phyloP scores from a whole-genome alignment of 2,797 vertebrate species.

The Melopsittacus undulatus region DNA sequence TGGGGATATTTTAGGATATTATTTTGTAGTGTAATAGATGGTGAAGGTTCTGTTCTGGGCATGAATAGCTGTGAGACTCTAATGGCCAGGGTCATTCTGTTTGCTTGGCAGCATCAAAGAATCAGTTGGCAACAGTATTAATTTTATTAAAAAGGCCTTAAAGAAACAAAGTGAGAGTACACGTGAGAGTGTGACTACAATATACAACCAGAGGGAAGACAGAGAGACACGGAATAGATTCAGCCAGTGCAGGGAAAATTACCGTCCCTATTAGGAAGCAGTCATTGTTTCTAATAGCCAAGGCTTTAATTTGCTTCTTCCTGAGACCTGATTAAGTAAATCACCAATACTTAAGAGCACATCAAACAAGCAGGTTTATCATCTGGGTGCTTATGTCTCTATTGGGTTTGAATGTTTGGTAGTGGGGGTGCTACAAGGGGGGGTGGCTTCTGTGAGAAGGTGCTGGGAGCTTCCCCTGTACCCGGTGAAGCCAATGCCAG shows the following conservation, averaged over 20 bases:
- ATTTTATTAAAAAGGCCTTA: neutral
- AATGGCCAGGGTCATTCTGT: neutral
- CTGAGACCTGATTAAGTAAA: neutral
- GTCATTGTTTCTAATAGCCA: conserved; percentile 20
- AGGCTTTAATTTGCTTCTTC: neutral
- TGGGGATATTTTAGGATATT: neutral
- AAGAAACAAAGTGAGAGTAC: neutral
- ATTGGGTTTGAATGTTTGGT: neutral
- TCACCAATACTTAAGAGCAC: neutral
- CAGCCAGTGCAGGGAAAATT: neutral
- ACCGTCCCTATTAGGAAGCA: neutral
- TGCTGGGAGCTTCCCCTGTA: neutral
- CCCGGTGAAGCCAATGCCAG: neutral
- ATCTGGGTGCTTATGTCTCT: neutral
- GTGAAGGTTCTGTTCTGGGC: neutral
- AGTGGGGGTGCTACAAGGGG: neutral
- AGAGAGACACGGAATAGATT: neutral
- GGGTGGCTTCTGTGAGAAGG: neutral
- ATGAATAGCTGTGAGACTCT: neutral
- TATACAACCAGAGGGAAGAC: neutral
- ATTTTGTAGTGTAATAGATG: neutral
- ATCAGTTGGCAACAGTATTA: neutral
- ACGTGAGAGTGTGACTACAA: neutral
- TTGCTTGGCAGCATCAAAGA: neutral
- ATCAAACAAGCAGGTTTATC: neutral